Base-by-base conservation (phyloP, 2,888 invertebrate genomes). In the Chelonus formosanus region DNA sequence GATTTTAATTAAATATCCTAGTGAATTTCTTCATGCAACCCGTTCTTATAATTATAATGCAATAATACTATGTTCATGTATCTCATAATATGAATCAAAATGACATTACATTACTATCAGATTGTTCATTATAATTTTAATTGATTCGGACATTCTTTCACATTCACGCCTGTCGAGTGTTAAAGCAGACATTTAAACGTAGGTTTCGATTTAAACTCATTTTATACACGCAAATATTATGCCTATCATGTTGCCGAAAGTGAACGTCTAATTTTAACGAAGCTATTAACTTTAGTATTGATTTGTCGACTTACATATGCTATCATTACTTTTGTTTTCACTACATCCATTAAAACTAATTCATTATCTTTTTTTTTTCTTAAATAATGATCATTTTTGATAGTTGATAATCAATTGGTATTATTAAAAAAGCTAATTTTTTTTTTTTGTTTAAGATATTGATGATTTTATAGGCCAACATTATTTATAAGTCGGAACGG, bases 71-170 rank as follows among this genome's bases (percentile, higher is more conserved):
- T 40, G 2, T 40, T 5, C 40, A 40, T 6, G 40, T 40, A 53
- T 43, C 8, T 3, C n/a, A 20, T 47, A 8, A 47, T 31, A 6
- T 43, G 31, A 4, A 55, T 43, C 6, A 10, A 45, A 7, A 34
- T 6, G 6, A 50, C 7, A 6, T 8, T 20, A 10, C 50, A 4
- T 6, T 8, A 35, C 43, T 36, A 31, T 40, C 47, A 47, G 34
- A 3, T 62, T 36, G 47, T 54, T 62, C 50, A 40, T 55, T 47
- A 36, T 5, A 62, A 62, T 55, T 62, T 62, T 54, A 62, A 62
- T 62, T 62, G 55, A 54, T 62, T 62, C 47, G 35, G 53, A 54
- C 62, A 62, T 5, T 32, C 45, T 10, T 47, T 47, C 44, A 10
- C 43, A 57, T 57, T 57, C 32, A 44, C 44, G 31, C 57, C 31